These are phyloP conservation scores for Phytoseiulus persimilis DNA, from an alignment of 2,888 invertebrate species.

Conservation along the genomic window DNA sequence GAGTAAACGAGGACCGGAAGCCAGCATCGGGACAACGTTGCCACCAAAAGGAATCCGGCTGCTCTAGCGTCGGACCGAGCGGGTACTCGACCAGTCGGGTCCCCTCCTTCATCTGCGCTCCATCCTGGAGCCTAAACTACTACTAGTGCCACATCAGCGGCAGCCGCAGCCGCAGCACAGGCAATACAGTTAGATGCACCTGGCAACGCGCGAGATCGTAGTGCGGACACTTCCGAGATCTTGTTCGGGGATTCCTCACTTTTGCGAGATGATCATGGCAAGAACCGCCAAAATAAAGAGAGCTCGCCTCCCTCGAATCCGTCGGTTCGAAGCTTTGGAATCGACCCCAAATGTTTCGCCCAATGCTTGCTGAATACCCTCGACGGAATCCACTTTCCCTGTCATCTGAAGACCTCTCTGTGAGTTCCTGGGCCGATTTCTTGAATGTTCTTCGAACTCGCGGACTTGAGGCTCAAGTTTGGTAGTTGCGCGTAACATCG, in stretches of 20 bases:
- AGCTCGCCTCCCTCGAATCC: neutral
- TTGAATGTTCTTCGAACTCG: too few species aligned
- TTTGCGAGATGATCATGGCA: neutral
- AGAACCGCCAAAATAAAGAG: too few species aligned
- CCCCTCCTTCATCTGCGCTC: neutral
- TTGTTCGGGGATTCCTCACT: neutral
- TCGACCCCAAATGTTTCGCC: too few species aligned
- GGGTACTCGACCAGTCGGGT: neutral
- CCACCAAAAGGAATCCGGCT: neutral
- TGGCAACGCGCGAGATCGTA: neutral
- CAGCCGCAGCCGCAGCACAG: neutral
- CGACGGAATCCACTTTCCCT: too few species aligned
- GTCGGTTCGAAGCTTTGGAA: too few species aligned
- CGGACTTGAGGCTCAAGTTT: too few species aligned
- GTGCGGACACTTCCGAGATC: neutral
- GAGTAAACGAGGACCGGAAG: neutral
- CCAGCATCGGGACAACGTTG: neutral
- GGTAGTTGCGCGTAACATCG: too few species aligned
- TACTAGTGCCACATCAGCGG: constrained; percentile 5
- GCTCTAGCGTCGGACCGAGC: neutral
- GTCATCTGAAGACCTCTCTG: too few species aligned
- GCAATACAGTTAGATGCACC: neutral
- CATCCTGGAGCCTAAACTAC: neutral
- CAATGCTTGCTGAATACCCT: too few species aligned
- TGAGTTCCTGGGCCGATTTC: too few species aligned